Evolutionary conservation across 2,888 invertebrate species (phyloP).

Genomic region (Hyposoter didymator): DNA sequence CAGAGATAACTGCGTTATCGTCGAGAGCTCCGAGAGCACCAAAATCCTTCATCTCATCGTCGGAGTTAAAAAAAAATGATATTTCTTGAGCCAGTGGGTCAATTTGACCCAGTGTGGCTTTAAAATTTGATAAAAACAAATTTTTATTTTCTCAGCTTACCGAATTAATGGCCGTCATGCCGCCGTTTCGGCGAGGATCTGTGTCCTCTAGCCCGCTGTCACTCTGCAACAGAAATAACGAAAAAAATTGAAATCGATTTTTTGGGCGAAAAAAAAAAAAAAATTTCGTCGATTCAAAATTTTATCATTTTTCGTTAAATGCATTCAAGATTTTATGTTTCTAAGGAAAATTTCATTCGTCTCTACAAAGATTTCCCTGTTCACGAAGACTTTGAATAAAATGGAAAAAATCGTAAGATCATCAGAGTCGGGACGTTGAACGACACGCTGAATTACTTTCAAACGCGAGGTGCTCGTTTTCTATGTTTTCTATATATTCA

Average conservation of each 20-base stretch:
- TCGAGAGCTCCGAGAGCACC: slow-evolving; percentile 29
- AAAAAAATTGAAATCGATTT: slow-evolving; percentile 12
- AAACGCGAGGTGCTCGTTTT: neutral
- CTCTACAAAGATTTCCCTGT: neutral
- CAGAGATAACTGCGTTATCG: slow-evolving; percentile 46
- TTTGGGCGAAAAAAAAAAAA: too few species aligned
- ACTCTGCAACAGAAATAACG: slow-evolving; percentile 81
- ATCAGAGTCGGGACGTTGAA: slow-evolving; percentile 28
- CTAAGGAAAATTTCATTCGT: neutral
- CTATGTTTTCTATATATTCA: neutral
- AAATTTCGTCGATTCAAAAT: too few species aligned
- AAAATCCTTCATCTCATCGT: neutral
- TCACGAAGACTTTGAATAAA: neutral
- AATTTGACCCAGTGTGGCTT: too few species aligned
- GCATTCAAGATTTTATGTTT: neutral
- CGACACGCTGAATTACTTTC: slow-evolving; percentile 47
- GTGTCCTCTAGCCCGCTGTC: slow-evolving; percentile 84
- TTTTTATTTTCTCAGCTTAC: slow-evolving; percentile 76
- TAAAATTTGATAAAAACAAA: neutral
- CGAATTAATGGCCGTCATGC: slow-evolving; percentile 85
- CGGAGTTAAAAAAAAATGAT: neutral
- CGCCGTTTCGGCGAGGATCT: slow-evolving; percentile 83
- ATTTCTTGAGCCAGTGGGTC: neutral
- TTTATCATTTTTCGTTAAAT: neutral
- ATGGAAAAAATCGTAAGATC: slow-evolving; percentile 37